Base-by-base conservation (phyloP, 2,113 vertebrate genomes). In the Istiophorus platypterus region DNA sequence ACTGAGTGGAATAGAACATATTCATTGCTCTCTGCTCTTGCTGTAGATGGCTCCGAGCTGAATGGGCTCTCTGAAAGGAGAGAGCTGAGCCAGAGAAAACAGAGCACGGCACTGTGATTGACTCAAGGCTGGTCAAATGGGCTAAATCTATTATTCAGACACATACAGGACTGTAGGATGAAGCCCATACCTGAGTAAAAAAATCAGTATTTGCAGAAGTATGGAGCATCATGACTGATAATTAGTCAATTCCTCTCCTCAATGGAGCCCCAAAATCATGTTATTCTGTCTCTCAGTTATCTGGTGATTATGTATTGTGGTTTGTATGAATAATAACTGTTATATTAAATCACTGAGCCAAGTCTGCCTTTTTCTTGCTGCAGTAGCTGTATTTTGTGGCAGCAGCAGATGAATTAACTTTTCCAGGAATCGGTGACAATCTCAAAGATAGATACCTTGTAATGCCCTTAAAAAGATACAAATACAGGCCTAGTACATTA, bases 51-150 rank as follows among this genome's bases (percentile, higher is more conserved):
- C 90, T 89, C 58, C 0, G 59, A 87, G 89, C 90, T 90, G 87
- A 88, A 87, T 91, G 90, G 80, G 82, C 83, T 91, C 84, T 90
- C 61, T 90, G 89, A 88, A 88, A 82, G 73, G 85, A 80, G 78
- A 66, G 89, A 84, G 82, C 65, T 54, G 62, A 77, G 76, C 80
- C 72, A 75, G 81, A 78, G 86, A 85, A 85, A 90, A 88, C 73
- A 65, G 86, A 78, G 86, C 56, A 56, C 34, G 8, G 52, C 69
- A 45, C 72, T 27, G 62, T 86, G 85, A 92, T 80, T 59, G 89
- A 91, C 84, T 85, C 39, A 65, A 80, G 77, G 79, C 78, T 67
- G 63, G 31, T 72, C 73, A 75, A 89, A 73, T 52, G 68, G 74
- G 59, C 70, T 68, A 59, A 85, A 90, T 85, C 84, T 81, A 82